phyloP scores from a whole-genome alignment of 2,797 vertebrate genomes.

The Squalus acanthias region DNA sequence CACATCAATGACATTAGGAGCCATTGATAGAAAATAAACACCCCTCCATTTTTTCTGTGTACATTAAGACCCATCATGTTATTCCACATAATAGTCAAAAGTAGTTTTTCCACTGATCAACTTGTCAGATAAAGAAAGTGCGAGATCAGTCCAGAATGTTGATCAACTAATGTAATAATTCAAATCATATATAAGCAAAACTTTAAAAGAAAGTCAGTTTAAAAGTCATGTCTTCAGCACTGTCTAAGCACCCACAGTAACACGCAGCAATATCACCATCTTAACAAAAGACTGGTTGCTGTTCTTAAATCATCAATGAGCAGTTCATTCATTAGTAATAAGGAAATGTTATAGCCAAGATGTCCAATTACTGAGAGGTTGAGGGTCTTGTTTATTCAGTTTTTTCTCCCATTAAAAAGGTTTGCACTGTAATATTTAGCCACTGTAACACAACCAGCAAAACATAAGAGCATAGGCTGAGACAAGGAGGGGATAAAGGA shows the following conservation, averaged over 20 bases:
- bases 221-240: neutral
- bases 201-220: no score
- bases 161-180: neutral
- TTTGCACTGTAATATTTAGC: conserved; percentile 7
- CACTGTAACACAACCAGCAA: neutral
- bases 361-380: neutral
- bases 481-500: neutral
- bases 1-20: no score
- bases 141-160: neutral
- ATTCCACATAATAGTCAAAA: neutral
- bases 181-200: neutral
- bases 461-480: neutral
- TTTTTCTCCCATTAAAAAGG: neutral
- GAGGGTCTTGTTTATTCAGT: neutral
- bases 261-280: neutral
- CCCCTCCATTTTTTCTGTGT: neutral
- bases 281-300: neutral
- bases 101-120: neutral
- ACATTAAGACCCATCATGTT: neutral
- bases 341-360: neutral
- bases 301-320: neutral
- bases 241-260: neutral
- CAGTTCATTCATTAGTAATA: neutral
- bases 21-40: neutral
- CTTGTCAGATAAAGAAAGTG: neutral